Evolutionary conservation across 1,140 invertebrate species (phyloP).

Genomic region (Copidosoma floridanum): DNA sequence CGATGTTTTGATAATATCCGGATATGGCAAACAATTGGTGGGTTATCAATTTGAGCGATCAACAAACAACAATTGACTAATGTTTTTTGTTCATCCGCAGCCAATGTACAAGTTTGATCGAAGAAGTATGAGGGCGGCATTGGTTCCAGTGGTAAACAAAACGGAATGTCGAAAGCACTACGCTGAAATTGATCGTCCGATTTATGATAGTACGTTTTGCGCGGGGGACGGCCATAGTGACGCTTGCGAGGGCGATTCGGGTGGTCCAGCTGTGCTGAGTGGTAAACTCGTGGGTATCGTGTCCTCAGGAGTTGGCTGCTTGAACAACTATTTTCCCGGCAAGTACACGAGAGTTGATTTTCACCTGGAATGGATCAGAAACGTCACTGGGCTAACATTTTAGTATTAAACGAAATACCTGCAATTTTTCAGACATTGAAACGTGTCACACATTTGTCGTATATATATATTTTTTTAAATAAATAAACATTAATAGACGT

Average conservation of each 20-base stretch:
- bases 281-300: conserved; percentile 50
- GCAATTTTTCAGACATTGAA: too few relatives aligned
- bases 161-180: neutral
- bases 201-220: conserved; percentile 7
- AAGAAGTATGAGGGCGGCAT: neutral
- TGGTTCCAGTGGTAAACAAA: neutral
- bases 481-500: too few relatives aligned
- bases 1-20: neutral
- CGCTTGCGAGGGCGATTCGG: conserved; percentile 38
- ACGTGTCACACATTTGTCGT: too few relatives aligned
- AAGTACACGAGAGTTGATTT: conserved; percentile 57
- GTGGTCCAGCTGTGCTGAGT: conserved; percentile 35
- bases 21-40: neutral
- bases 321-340: conserved; percentile 53
- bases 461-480: too few relatives aligned
- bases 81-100: neutral
- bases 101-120: neutral
- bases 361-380: conserved; percentile 43
- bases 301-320: conserved; percentile 57
- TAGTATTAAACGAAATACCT: too few relatives aligned
- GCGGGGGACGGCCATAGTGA: neutral
- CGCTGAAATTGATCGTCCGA: neutral
- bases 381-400: neutral
- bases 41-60: neutral
- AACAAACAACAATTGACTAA: neutral